Evolutionary conservation across 2,797 vertebrate genomes (phyloP), one percentile per base, ranked within the genome.

Genomic region (Rhynchonycteris naso): DNA sequence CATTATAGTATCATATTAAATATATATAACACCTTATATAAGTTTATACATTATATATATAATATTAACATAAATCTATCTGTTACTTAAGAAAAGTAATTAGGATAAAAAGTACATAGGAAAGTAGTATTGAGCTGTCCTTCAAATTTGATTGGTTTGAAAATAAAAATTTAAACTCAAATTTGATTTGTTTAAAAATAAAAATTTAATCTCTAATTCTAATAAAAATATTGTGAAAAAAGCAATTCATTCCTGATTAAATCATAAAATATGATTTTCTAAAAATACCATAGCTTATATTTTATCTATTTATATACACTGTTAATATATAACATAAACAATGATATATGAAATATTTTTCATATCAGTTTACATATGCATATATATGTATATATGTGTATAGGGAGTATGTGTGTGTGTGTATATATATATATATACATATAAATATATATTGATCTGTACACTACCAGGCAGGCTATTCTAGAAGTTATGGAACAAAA

Each of bases 181-280:
- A n/a, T 38, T 58, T 72, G 50, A 54, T 24, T 91, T 9, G 18
- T 71, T 88, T 75, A 26, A 71, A 93, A 79, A 69, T 54, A 21
- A 79, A 75, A 71, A 30, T 72, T 85, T 68, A 3, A 54, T 26
- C 0, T 80, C 4, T 9, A 50, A 88, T 68, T 88, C n/a, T 7
- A 92, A 65, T 6, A 61, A 5, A 59, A 85, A 47, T 26, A 24
- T 59, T 33, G 18, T 43, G 4, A 21, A 78, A 72, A 79, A 83
- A 66, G 35, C 21, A 18, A 5, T 19, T 43, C 1, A 59, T 78
- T 88, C 15, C 43, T 50, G 13, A n/a, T 85, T 93, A 58, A 91
- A 28, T 86, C 14, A 78, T 69, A 63, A 91, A 91, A 74, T 72
- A 54, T 3, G 0, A 4, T 54, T 80, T 86, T 43, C 24, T 52